Conservation (phyloP, 2,888 invertebrate genomes). For the Phlogophora meticulosa region DNA sequence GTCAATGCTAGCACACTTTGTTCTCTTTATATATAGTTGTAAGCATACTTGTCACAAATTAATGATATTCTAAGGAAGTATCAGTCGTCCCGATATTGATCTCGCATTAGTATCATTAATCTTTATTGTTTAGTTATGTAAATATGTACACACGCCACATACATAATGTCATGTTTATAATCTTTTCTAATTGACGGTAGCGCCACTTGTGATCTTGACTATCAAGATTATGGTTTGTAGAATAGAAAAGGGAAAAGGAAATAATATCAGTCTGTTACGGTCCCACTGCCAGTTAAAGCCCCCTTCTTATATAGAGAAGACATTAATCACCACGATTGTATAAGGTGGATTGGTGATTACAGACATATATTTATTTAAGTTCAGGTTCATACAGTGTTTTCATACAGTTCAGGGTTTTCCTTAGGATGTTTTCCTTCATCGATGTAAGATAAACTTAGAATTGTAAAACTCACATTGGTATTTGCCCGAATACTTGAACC, state of each 20-base stretch:
- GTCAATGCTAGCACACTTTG: slow-evolving; percentile 53
- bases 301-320: too few species aligned
- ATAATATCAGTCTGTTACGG: too few species aligned
- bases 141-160: slow-evolving; percentile 50
- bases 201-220: slow-evolving; percentile 11
- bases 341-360: too few species aligned
- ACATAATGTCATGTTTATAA: slow-evolving; percentile 44
- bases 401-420: too few species aligned
- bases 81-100: slow-evolving; percentile 48
- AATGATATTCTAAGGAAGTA: slow-evolving; percentile 41
- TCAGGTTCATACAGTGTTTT: too few species aligned
- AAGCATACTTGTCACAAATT: slow-evolving; percentile 21
- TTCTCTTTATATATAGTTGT: slow-evolving; percentile 51
- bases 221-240: not conserved
- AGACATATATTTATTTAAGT: too few species aligned
- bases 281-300: too few species aligned
- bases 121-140: slow-evolving; percentile 56
- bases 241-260: not conserved
- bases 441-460: too few species aligned
- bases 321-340: too few species aligned
- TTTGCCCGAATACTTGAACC: too few species aligned
- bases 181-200: slow-evolving; percentile 26
- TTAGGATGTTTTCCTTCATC: too few species aligned
- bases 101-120: slow-evolving; percentile 41
- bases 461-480: too few species aligned